phyloP scores from a whole-genome alignment of 2,888 invertebrate species.

The Pollenia griseotomentosa region DNA sequence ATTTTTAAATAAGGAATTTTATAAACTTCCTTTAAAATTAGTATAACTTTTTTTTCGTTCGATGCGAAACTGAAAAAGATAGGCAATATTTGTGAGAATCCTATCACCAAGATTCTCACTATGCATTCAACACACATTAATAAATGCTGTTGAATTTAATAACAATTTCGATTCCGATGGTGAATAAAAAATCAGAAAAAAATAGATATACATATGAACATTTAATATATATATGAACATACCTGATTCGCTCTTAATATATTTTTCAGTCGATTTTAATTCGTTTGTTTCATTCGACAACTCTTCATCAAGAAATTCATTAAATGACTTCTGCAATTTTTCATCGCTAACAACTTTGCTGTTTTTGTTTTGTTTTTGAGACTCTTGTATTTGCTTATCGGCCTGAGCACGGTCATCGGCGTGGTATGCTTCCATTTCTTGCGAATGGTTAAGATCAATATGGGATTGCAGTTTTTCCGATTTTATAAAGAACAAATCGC shows the following conservation, averaged over 20 bases:
- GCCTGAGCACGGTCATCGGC: conserved; percentile 72
- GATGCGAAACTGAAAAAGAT: too few species aligned
- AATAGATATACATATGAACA: neutral
- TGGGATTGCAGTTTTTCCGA: conserved; percentile 87
- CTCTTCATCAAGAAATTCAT: conserved; percentile 76
- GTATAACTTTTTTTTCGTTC: too few species aligned
- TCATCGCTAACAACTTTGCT: conserved; percentile 39
- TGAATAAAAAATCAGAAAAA: too few species aligned
- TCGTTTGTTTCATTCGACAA: conserved; percentile 48
- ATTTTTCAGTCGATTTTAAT: neutral
- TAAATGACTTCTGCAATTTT: conserved; percentile 56
- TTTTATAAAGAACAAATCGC: conserved; percentile 89
- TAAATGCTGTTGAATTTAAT: too few species aligned
- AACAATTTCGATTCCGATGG: too few species aligned
- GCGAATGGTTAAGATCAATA: conserved; percentile 86
- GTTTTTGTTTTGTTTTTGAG: conserved; percentile 1
- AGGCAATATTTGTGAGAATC: too few species aligned
- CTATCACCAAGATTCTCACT: too few species aligned
- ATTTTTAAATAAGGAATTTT: too few species aligned
- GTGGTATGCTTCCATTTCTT: conserved; percentile 84
- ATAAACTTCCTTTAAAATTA: too few species aligned
- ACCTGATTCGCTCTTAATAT: conserved; percentile 39
- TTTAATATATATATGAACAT: neutral
- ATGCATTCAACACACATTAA: too few species aligned
- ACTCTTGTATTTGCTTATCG: conserved; percentile 43